Evolutionary conservation across 2,797 vertebrate species (phyloP).

Genomic region (Anguilla megastoma): DNA sequence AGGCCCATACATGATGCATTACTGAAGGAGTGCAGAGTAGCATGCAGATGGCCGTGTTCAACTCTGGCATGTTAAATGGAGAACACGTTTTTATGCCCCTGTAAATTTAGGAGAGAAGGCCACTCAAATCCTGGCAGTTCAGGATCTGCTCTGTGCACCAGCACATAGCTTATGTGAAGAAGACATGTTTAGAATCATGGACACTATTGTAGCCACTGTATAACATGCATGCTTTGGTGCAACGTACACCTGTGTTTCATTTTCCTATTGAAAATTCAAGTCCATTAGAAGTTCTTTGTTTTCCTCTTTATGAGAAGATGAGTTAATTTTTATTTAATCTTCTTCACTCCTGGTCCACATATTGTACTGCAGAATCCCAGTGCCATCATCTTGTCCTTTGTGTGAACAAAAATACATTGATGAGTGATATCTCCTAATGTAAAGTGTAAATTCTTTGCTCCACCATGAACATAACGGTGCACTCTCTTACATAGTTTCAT

Average conservation of each 20-base stretch:
- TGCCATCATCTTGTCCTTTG: neutral
- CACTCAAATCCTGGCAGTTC: neutral
- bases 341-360: neutral
- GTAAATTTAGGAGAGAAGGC: neutral
- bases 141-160: neutral
- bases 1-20: neutral
- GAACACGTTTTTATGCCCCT: constrained; percentile 3
- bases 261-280: neutral
- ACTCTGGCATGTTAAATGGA: neutral
- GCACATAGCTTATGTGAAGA: neutral
- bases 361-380: neutral
- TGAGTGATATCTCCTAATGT: neutral
- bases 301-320: neutral
- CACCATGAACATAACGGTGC: neutral
- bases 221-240: neutral
- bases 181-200: neutral
- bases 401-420: neutral
- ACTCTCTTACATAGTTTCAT: neutral
- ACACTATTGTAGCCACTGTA: neutral
- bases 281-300: neutral
- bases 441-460: neutral
- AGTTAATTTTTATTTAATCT: neutral
- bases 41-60: neutral
- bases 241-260: neutral
- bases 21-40: neutral